Percentiles rank a stretch among this genome's conserved stretches.
phyloP scores from a whole-genome alignment of 2,113 vertebrate species.

The Saccopteryx bilineata region DNA sequence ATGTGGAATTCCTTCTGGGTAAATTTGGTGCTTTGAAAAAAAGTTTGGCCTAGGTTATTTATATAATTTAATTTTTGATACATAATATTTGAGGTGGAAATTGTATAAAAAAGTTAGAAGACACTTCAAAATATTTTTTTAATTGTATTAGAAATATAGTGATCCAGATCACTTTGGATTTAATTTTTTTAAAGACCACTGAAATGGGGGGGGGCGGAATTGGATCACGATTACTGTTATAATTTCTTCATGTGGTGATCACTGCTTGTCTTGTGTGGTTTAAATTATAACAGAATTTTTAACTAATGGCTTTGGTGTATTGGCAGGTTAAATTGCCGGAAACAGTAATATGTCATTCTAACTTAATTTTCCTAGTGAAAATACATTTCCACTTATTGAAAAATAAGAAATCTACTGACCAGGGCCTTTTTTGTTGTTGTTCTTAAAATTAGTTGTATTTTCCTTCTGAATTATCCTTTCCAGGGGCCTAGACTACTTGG shows the following conservation, averaged over 20 bases:
- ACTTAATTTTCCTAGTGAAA: conserved; percentile 58
- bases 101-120: conserved; percentile 24
- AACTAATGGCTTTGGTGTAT: background rate
- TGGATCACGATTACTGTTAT: background rate
- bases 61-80: conserved; percentile 68
- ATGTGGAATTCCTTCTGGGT: conserved; percentile 58
- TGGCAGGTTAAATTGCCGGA: conserved; percentile 1
- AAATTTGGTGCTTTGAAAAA: conserved; percentile 58
- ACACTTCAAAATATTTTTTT: conserved; percentile 51
- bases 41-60: conserved; percentile 53
- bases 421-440: background rate
- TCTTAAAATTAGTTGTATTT: conserved; percentile 18
- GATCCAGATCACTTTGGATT: background rate
- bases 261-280: conserved; percentile 45
- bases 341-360: conserved; percentile 19
- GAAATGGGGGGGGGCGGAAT: background rate
- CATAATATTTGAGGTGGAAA: conserved; percentile 49
- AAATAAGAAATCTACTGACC: conserved; percentile 27
- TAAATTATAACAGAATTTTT: conserved; percentile 35
- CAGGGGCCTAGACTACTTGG: background rate
- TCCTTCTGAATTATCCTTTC: conserved; percentile 26
- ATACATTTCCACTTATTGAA: background rate
- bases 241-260: background rate
- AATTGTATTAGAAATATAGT: conserved; percentile 14
- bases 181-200: conserved; percentile 46